A percentile compares a stretch with the other conserved stretches of the same genome.
Evolutionary conservation across 2,113 vertebrate species (phyloP).

Genomic region (Thalassoma bifasciatum): DNA sequence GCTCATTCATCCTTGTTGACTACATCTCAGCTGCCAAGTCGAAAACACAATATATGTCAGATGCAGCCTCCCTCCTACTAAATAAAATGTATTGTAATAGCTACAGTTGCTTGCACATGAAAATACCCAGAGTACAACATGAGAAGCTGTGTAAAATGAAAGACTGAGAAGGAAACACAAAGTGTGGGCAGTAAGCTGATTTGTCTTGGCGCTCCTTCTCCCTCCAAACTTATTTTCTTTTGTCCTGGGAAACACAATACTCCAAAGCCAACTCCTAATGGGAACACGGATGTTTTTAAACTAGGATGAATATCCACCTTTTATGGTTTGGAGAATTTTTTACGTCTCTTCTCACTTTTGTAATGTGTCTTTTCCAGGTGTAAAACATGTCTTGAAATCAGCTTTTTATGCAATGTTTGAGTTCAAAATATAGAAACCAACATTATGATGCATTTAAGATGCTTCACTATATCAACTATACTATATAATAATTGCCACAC

Average conservation of each 20-base stretch:
- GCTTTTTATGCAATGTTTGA: neutral
- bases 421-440: neutral
- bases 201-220: constrained; percentile 6
- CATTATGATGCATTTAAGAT: neutral
- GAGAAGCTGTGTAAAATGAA: constrained; percentile 29
- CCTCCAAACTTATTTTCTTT: constrained; percentile 7
- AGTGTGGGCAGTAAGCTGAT: constrained; percentile 27
- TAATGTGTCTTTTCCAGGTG: neutral
- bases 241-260: constrained; percentile 1
- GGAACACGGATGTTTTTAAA: neutral
- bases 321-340: neutral
- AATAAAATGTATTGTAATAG: constrained; percentile 52
- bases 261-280: neutral
- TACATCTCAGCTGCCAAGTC: constrained; percentile 64
- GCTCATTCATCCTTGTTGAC: constrained; percentile 75
- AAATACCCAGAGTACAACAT: constrained; percentile 34
- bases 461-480: neutral
- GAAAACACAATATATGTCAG: constrained; percentile 64
- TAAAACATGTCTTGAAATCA: neutral
- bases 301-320: neutral
- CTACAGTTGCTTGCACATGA: constrained; percentile 31
- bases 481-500: constrained; percentile 1
- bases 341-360: neutral
- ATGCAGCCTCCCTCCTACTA: constrained; percentile 37
- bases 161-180: constrained; percentile 37